phyloP scores from a whole-genome alignment of 1,140 invertebrate genomes.

The Aphelenchoides fujianensis region DNA sequence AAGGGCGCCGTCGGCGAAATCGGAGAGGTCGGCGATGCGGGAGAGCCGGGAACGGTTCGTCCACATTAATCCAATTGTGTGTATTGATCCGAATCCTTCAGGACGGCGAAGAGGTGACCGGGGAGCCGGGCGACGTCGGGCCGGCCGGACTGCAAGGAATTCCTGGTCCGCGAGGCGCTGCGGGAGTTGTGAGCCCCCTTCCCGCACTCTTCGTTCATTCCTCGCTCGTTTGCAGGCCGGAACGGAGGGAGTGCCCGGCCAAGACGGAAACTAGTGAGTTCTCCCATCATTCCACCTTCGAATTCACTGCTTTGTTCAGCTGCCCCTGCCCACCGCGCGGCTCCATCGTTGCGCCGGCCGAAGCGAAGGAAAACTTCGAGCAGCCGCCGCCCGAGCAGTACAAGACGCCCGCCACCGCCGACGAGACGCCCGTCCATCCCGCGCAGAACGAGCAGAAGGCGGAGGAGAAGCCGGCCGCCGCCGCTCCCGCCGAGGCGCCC shows the following conservation, averaged over 20 bases:
- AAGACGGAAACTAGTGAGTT: no score
- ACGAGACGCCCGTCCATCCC: no score
- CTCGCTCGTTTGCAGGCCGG: not conserved
- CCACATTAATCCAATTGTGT: no score
- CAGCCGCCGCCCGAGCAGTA: not conserved
- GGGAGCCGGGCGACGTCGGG: no score
- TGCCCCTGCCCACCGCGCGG: constrained; percentile 12
- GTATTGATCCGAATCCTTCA: no score
- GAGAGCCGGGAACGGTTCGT: not conserved
- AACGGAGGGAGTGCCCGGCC: constrained; percentile 5
- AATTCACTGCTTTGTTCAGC: no score
- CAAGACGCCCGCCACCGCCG: no score
- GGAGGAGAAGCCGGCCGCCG: not conserved
- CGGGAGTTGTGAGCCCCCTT: not conserved
- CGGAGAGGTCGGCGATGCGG: constrained; percentile 6
- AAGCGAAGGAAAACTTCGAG: constrained; percentile 13
- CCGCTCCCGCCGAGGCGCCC: no score
- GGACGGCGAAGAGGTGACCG: no score
- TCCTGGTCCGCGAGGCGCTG: constrained; percentile 1
- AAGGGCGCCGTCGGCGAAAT: not conserved
- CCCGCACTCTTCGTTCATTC: not conserved
- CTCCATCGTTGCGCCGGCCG: constrained; percentile 7
- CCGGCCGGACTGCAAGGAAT: constrained; percentile 8
- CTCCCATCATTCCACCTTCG: no score
- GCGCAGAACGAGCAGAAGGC: not conserved